Percentiles rank a stretch among this genome's conserved stretches.
Conservation (phyloP, 2,888 invertebrate genomes). For the Himalopsyche japonica region DNA sequence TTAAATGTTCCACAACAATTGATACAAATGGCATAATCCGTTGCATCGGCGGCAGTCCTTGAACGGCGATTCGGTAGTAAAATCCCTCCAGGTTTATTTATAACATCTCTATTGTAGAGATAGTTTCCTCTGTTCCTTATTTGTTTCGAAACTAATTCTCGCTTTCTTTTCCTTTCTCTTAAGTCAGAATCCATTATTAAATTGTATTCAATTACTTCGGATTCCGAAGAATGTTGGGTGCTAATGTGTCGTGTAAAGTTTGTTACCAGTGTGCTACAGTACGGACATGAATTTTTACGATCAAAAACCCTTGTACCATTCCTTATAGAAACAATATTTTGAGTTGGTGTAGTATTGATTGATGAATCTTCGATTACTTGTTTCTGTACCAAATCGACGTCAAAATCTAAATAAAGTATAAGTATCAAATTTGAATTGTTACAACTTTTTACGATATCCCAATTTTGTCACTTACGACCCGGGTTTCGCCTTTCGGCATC, state of each 20-base stretch:
- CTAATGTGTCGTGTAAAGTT: conserved; percentile 8
- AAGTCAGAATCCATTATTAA: conserved; percentile 4
- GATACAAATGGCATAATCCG: conserved; percentile 3
- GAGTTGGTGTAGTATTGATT: not conserved
- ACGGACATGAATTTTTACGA: conserved; percentile 4
- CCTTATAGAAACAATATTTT: not conserved
- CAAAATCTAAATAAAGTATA: too few species aligned
- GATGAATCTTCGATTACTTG: too few species aligned
- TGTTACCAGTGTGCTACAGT: conserved; percentile 2
- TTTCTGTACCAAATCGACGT: too few species aligned
- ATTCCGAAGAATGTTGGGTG: not conserved
- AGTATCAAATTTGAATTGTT: too few species aligned
- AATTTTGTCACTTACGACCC: too few species aligned
- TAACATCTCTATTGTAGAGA: not conserved
- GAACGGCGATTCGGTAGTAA: not conserved
- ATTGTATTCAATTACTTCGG: conserved; percentile 6
- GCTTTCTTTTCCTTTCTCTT: conserved; percentile 3
- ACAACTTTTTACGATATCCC: too few species aligned
- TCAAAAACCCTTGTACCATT: not conserved
- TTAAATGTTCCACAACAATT: conserved; percentile 10
- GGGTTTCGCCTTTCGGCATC: too few species aligned
- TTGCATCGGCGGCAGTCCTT: not conserved
- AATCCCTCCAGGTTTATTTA: not conserved
- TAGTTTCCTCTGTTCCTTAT: conserved; percentile 5
- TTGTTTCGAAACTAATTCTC: conserved; percentile 6